Evolutionary conservation across 1,140 invertebrate species (phyloP).

Genomic region (Elysia chlorotica): DNA sequence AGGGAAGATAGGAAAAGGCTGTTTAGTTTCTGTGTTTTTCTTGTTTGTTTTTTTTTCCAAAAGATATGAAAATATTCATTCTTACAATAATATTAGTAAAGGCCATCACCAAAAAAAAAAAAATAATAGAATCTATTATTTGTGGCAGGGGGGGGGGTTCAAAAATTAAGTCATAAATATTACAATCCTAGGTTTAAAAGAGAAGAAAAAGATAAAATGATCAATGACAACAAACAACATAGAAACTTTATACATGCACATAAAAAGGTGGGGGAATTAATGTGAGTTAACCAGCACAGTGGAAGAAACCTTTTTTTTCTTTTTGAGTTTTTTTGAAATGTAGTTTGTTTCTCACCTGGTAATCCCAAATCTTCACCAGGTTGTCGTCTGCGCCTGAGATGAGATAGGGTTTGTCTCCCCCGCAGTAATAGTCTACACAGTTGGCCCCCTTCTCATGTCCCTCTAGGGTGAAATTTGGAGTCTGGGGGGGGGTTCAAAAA

Average conservation of each 20-base stretch:
- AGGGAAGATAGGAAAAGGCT: neutral
- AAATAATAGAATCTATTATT: neutral
- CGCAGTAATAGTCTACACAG: slow-evolving; percentile 98
- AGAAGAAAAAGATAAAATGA: too few species aligned
- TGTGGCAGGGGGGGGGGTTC: neutral
- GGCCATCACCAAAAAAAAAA: neutral
- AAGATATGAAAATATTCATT: neutral
- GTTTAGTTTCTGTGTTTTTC: too few species aligned
- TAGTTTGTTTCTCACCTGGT: too few species aligned
- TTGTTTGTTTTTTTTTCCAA: neutral
- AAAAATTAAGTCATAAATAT: neutral
- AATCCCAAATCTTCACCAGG: slow-evolving; percentile 99
- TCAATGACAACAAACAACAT: too few species aligned
- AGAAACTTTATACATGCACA: too few species aligned
- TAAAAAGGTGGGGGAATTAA: too few species aligned
- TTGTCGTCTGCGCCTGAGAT: slow-evolving; percentile 99
- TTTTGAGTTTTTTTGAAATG: too few species aligned
- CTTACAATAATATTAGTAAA: neutral
- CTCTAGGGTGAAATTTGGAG: slow-evolving; percentile 97
- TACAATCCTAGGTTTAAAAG: too few species aligned
- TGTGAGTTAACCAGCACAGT: too few species aligned
- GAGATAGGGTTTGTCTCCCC: slow-evolving; percentile 99
- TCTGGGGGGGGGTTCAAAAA: too few species aligned
- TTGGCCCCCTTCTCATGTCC: slow-evolving; percentile 99
- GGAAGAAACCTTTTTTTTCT: too few species aligned